phyloP scores from a whole-genome alignment of 2,797 vertebrate species.

The Acanthornis magna region DNA sequence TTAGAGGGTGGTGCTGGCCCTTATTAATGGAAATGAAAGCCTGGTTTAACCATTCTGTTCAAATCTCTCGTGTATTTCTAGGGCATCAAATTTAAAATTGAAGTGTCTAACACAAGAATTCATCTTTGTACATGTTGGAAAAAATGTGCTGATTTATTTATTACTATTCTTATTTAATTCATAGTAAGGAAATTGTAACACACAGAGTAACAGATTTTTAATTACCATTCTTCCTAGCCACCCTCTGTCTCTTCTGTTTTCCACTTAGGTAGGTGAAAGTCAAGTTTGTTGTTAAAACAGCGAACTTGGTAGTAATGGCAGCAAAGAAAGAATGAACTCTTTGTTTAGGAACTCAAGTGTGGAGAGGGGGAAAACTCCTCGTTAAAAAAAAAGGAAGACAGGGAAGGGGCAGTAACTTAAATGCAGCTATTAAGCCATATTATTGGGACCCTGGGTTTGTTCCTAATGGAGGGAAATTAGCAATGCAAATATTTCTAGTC shows the following conservation, averaged over 20 bases:
- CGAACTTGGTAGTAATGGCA: neutral
- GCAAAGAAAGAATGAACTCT: conserved; percentile 24
- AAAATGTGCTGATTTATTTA: neutral
- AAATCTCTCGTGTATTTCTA: neutral
- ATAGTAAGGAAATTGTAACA: neutral
- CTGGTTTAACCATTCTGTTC: neutral
- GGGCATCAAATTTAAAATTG: neutral
- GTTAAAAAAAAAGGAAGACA: neutral
- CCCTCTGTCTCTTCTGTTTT: conserved; percentile 18
- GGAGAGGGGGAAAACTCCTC: neutral
- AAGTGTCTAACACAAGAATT: neutral
- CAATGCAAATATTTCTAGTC: conserved; percentile 77
- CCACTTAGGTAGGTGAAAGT: neutral
- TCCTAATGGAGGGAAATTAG: conserved; percentile 71
- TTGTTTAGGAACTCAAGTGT: conserved; percentile 32
- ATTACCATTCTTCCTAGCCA: neutral
- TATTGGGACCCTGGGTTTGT: conserved; percentile 50
- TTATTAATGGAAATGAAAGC: neutral
- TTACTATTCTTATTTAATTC: neutral
- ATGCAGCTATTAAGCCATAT: conserved; percentile 43
- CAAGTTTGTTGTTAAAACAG: conserved; percentile 37
- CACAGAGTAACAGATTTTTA: neutral
- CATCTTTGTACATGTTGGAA: neutral
- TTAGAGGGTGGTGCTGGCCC: neutral
- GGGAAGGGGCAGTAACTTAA: conserved; percentile 48